Percentiles rank a stretch among this genome's conserved stretches.
phyloP scores from a whole-genome alignment of 64 coral and sea anemone species.

The Montipora foliosa region DNA sequence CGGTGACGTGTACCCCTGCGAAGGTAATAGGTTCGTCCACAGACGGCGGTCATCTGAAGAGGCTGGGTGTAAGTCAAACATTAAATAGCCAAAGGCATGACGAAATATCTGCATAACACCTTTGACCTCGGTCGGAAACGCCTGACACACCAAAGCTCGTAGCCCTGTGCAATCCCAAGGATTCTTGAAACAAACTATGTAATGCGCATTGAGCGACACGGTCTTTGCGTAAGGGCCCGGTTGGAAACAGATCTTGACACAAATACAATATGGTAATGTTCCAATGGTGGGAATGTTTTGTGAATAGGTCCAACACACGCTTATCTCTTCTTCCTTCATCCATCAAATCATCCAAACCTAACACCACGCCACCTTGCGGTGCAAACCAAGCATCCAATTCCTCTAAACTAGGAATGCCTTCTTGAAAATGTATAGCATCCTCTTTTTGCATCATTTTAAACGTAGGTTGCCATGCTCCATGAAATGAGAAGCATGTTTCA shows the following conservation, averaged over 20 bases:
- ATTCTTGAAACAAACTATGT: slow-evolving; percentile 62
- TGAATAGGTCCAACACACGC: slow-evolving; percentile 19
- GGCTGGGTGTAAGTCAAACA: no score
- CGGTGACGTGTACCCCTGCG: no score
- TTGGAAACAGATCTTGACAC: slow-evolving; percentile 48
- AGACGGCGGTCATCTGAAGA: no score
- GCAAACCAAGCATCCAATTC: neutral
- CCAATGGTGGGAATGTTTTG: neutral
- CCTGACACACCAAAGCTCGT: no score
- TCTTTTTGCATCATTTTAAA: no score
- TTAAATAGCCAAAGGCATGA: no score
- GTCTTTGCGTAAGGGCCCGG: slow-evolving; percentile 34
- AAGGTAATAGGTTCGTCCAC: no score
- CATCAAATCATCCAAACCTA: slow-evolving; percentile 72
- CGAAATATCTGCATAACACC: no score
- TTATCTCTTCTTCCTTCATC: slow-evolving; percentile 22
- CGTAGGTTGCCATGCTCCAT: no score
- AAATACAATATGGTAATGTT: slow-evolving; percentile 6
- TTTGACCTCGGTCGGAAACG: no score
- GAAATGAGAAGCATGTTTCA: no score
- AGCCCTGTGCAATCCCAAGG: slow-evolving; percentile 11
- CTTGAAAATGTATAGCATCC: neutral
- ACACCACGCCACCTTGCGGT: neutral
- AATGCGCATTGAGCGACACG: slow-evolving; percentile 21
- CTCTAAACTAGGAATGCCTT: neutral